Percentiles rank a stretch among this genome's conserved stretches.
These are phyloP conservation scores for Luscinia luscinia DNA, from an alignment of 2,797 vertebrate genomes.

Conservation along the genomic window DNA sequence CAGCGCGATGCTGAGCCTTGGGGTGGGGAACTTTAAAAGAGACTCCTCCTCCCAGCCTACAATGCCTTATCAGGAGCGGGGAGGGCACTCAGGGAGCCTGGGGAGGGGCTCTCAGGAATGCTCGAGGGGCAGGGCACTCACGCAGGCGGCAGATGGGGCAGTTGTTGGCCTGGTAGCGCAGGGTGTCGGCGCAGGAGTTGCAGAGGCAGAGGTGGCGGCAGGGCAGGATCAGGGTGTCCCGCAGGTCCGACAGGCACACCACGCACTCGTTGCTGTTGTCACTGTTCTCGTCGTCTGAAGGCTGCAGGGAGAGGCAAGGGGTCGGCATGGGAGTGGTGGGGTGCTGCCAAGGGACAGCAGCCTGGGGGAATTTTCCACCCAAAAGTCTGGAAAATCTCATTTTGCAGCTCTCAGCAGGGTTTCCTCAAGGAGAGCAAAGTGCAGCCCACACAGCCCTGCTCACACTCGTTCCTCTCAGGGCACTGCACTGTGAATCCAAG, in stretches of 20 bases:
- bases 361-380: background rate
- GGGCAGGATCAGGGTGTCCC: slow-evolving; percentile 90
- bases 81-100: too few species aligned
- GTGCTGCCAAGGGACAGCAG: background rate
- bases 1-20: background rate
- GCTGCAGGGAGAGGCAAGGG: slow-evolving; percentile 73
- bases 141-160: slow-evolving; percentile 98
- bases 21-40: background rate
- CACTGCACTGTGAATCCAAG: background rate
- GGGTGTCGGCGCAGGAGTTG: slow-evolving; percentile 93
- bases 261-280: slow-evolving; percentile 98
- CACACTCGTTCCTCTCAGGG: background rate
- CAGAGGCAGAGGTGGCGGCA: slow-evolving; percentile 95
- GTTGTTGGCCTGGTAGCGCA: slow-evolving; percentile 98
- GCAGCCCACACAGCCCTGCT: background rate
- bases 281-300: slow-evolving; percentile 93
- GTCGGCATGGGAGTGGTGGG: background rate
- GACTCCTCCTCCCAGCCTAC: background rate
- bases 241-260: slow-evolving; percentile 94
- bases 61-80: background rate
- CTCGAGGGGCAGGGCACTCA: slow-evolving; percentile 37
- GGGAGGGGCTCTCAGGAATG: too few species aligned
- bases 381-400: background rate
- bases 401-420: background rate
- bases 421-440: background rate